These are phyloP conservation scores for Melanotaenia maccullochi DNA, from an alignment of 2,797 vertebrate genomes.

Conservation along the genomic window DNA sequence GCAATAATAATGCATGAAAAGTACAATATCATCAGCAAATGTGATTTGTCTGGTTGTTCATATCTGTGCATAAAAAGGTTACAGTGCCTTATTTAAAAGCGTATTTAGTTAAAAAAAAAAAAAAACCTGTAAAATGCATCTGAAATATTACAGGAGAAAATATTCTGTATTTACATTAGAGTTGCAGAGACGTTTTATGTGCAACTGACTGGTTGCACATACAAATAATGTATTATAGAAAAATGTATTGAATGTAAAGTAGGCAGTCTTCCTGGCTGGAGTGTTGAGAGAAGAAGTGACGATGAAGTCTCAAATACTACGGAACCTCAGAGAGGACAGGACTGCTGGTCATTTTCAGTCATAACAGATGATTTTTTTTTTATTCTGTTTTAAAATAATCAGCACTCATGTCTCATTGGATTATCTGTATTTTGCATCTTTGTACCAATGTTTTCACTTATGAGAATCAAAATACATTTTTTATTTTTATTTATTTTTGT, in stretches of 20 bases:
- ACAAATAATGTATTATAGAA: constrained; percentile 42
- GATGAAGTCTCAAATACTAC: neutral
- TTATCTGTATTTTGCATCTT: neutral
- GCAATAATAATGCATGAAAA: constrained; percentile 74
- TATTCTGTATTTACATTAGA: constrained; percentile 22
- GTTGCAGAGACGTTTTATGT: constrained; percentile 7
- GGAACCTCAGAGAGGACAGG: constrained; percentile 22
- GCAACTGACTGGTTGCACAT: constrained; percentile 21
- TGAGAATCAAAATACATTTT: neutral
- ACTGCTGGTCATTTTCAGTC: neutral
- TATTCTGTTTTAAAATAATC: neutral
- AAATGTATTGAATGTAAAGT: constrained; percentile 69
- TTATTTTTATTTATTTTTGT: too few species aligned
- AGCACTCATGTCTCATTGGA: neutral
- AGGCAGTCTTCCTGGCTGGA: constrained; percentile 58
- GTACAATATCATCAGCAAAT: constrained; percentile 30
- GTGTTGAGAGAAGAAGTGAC: constrained; percentile 15
- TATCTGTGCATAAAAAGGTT: constrained; percentile 51
- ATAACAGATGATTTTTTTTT: neutral
- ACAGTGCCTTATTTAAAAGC: constrained; percentile 78
- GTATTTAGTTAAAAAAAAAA: constrained; percentile 16
- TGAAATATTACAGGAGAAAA: constrained; percentile 41
- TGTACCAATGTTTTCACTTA: neutral
- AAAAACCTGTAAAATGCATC: constrained; percentile 19
- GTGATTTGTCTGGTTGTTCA: constrained; percentile 29